Evolutionary conservation across 1,140 invertebrate genomes (phyloP), one percentile per base, ranked within the genome.

Genomic region (Pseudoatta argentina): DNA sequence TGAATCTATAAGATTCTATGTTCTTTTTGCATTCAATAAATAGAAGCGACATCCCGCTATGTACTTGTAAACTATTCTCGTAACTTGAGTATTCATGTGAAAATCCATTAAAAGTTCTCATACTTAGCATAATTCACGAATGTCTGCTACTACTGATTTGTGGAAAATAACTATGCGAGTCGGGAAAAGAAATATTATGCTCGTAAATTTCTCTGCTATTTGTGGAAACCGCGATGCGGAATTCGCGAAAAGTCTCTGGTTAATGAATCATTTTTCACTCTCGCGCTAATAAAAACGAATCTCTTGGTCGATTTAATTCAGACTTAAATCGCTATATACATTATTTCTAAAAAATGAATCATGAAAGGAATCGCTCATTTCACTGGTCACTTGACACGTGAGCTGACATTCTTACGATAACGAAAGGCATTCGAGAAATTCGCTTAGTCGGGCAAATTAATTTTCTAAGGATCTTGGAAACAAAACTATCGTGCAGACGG

Each of bases 181-280:
- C 59, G 18, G n/a, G 14, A 51, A n/a, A 21, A 78, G 59, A 66
- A 78, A 30, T 27, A 34, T 53, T 39, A 18, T 24, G 18, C 44
- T 30, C 44, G 44, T 67, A 66, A 78, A 78, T 78, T 66, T 66
- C 18, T 51, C 12, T 51, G 2, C 12, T 67, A 53, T 78, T 78
- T 51, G 27, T 44, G 24, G 44, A 14, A 66, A 10, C 39, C 39
- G 21, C 44, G 8, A 16, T 7, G 14, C 12, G 39, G 16, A 27
- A n/a, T 21, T 16, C 39, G 24, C 12, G 12, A 66, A 39, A 66
- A 27, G n/a, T 27, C 73, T 21, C 27, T 27, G 27, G 30, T 78
- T 67, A 78, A 67, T 61, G 18, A 78, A 27, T n/a, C 27, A 66
- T 67, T 78, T 53, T 66, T 78, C 76, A 78, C 24, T 14, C 24